Evolutionary conservation across 2,888 invertebrate genomes (phyloP).

Genomic region (Lamproptera curius): DNA sequence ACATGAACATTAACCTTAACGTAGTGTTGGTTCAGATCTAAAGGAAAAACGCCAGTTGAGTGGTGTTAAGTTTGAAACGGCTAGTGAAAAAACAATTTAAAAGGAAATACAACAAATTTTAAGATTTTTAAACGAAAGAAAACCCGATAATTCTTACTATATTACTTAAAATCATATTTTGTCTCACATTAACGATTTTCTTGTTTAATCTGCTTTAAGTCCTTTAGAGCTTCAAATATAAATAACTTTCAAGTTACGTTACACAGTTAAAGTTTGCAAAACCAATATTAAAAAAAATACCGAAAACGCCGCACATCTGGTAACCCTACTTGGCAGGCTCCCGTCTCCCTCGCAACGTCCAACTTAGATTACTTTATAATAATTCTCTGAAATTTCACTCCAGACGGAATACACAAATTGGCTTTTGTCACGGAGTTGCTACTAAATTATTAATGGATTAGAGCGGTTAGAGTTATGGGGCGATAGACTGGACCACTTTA

Average conservation of each 20-base stretch:
- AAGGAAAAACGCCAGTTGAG: neutral
- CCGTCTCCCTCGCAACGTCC: conserved; percentile 53
- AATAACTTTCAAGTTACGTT: no score
- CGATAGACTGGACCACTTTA: conserved; percentile 48
- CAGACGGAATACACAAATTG: conserved; percentile 62
- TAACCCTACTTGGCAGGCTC: conserved; percentile 28
- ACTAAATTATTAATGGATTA: conserved; percentile 58
- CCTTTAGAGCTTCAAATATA: no score
- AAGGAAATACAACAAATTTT: neutral
- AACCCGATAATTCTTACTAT: no score
- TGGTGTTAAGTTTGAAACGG: neutral
- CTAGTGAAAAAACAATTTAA: neutral
- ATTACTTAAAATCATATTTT: no score
- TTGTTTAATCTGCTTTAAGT: no score
- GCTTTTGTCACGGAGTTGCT: conserved; percentile 56
- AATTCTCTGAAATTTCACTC: conserved; percentile 59
- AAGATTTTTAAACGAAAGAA: no score
- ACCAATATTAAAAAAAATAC: no score
- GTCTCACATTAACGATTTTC: no score
- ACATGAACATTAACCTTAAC: neutral
- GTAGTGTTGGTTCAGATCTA: neutral
- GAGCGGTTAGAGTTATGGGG: conserved; percentile 41
- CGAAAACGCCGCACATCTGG: neutral
- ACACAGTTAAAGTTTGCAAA: no score
- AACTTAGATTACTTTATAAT: conserved; percentile 76